Conservation (phyloP, 2,888 invertebrate species). For the Glaucopsyche alexis region DNA sequence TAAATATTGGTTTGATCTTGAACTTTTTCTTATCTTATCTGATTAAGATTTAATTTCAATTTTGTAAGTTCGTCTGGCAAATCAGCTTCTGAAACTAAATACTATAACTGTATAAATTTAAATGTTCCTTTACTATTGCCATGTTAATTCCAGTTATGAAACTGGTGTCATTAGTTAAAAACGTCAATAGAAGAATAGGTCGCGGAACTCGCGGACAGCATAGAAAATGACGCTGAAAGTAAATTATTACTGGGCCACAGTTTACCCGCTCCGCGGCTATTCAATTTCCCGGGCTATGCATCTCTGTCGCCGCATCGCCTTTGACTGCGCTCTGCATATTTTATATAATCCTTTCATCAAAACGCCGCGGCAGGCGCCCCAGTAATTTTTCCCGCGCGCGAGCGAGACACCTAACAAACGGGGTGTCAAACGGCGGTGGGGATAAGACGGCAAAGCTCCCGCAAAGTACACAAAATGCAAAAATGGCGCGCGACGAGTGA, state of each 20-base stretch:
- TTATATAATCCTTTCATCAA: conserved; percentile 78
- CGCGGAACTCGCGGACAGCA: conserved; percentile 30
- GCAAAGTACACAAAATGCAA: conserved; percentile 81
- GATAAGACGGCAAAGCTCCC: conserved; percentile 80
- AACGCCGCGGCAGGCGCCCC: conserved; percentile 69
- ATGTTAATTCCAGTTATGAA: background rate
- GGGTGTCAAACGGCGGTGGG: conserved; percentile 80
- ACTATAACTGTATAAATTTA: too few relatives aligned
- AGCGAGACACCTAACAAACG: conserved; percentile 71
- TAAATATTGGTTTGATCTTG: too few relatives aligned
- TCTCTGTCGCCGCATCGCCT: conserved; percentile 67
- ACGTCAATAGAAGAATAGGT: conserved; percentile 6
- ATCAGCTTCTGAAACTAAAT: too few relatives aligned
- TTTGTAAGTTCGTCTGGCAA: too few relatives aligned
- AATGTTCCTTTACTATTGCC: background rate
- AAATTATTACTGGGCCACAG: conserved; percentile 65
- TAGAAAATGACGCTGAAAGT: conserved; percentile 54
- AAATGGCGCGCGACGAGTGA: conserved; percentile 79
- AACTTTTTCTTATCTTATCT: too few relatives aligned
- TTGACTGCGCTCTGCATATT: conserved; percentile 70
- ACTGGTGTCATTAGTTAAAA: background rate
- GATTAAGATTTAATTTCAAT: too few relatives aligned
- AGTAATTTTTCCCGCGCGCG: conserved; percentile 67
- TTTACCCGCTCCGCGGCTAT: conserved; percentile 59
- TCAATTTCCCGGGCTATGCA: conserved; percentile 72